A percentile compares a stretch with the other conserved stretches of the same genome.
Evolutionary conservation across 1,140 invertebrate genomes (phyloP).

Genomic region (Coenobita brevimanus): DNA sequence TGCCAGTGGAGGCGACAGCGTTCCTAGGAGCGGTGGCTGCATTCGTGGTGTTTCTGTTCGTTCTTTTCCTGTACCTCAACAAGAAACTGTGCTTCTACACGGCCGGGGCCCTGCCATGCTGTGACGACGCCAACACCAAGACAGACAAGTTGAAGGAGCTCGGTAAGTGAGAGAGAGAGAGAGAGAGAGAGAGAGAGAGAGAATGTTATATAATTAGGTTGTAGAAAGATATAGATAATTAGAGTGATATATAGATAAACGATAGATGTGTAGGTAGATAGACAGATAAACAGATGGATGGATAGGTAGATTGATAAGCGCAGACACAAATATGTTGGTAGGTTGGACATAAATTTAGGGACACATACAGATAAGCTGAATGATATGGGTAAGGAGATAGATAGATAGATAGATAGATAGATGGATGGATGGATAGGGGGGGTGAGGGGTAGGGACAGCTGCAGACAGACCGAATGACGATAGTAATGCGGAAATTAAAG

Average conservation of each 20-base stretch:
- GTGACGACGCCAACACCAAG: constrained; percentile 74
- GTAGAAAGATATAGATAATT: not conserved
- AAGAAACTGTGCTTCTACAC: constrained; percentile 82
- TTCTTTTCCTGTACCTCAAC: constrained; percentile 87
- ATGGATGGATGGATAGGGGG: not conserved
- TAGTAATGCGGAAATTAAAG: too few species aligned
- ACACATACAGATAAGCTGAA: not conserved
- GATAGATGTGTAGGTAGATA: not conserved
- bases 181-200: constrained; percentile 9
- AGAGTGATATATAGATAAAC: not conserved
- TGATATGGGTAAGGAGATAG: not conserved
- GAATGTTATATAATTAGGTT: too few species aligned
- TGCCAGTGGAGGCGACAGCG: constrained; percentile 84
- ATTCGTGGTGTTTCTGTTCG: constrained; percentile 82
- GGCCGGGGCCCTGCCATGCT: constrained; percentile 78
- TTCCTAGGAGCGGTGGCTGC: constrained; percentile 85
- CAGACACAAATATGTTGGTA: not conserved
- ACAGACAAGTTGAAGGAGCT: constrained; percentile 67
- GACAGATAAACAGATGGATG: not conserved
- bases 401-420: constrained; percentile 17
- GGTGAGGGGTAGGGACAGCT: too few species aligned
- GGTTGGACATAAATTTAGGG: not conserved
- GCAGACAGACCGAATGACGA: too few species aligned
- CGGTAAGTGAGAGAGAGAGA: too few species aligned
- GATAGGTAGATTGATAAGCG: not conserved